Evolutionary conservation across 2,113 vertebrate species (phyloP).

Genomic region (Cyrtonyx montezumae): DNA sequence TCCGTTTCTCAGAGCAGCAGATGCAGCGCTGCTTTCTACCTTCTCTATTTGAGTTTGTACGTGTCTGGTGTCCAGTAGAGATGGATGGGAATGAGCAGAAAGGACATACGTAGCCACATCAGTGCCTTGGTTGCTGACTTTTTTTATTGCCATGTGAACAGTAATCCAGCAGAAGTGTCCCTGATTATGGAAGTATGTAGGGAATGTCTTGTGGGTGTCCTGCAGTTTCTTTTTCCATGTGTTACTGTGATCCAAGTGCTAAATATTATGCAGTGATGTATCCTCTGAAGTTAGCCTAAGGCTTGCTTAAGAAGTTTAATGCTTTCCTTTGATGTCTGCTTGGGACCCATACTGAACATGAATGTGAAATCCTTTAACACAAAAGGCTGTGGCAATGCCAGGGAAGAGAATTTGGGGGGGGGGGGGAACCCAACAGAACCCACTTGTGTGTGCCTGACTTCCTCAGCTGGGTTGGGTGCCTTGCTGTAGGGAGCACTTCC

Average conservation of each 20-base stretch:
- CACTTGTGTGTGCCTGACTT: not conserved
- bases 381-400: conserved; percentile 27
- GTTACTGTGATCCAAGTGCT: conserved; percentile 51
- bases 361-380: not conserved
- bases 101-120: not conserved
- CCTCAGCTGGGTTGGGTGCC: not conserved
- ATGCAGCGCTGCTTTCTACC: not conserved
- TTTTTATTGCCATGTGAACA: not conserved
- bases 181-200: conserved; percentile 68
- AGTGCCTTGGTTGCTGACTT: not conserved
- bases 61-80: not conserved
- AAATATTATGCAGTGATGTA: conserved; percentile 36
- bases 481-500: not conserved
- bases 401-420: not conserved
- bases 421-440: too few species aligned
- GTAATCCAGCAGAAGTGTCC: conserved; percentile 48
- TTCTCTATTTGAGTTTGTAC: accelerated
- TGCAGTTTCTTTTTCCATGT: conserved; percentile 34
- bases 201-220: conserved; percentile 74
- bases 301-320: conserved; percentile 28
- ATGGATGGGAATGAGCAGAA: not conserved
- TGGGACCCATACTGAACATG: not conserved
- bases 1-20: not conserved
- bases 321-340: conserved; percentile 55
- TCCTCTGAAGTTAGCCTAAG: conserved; percentile 64